Percentiles rank a stretch among this genome's conserved stretches.
phyloP scores from a whole-genome alignment of 1,140 invertebrate genomes.

The Charaxes varanes region DNA sequence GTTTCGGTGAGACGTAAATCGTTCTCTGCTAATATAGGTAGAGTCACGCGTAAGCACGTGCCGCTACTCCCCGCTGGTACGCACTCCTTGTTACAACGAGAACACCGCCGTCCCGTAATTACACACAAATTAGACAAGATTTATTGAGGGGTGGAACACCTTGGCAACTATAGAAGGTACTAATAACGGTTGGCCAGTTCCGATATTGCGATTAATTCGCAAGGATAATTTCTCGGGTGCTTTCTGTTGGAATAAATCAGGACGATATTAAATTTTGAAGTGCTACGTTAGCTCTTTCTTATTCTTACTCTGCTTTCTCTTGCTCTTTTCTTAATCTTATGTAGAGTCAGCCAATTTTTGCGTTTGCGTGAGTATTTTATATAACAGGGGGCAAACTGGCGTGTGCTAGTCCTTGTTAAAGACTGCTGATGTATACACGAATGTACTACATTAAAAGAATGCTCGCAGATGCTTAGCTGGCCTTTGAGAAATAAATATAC shows the following conservation, averaged over 20 bases:
- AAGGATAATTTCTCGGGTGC: constrained; percentile 34
- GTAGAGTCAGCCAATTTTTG: too few relatives aligned
- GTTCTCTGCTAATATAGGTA: constrained; percentile 15
- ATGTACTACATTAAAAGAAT: too few relatives aligned
- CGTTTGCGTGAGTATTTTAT: too few relatives aligned
- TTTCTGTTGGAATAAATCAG: constrained; percentile 33
- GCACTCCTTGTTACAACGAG: constrained; percentile 67
- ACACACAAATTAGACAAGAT: constrained; percentile 74
- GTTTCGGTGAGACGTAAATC: constrained; percentile 1
- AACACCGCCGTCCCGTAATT: constrained; percentile 69
- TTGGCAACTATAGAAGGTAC: constrained; percentile 69
- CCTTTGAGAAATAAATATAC: too few relatives aligned
- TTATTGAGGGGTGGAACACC: constrained; percentile 72
- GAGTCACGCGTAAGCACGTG: constrained; percentile 66
- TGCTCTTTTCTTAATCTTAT: too few relatives aligned
- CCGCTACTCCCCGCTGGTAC: constrained; percentile 60
- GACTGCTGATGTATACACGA: too few relatives aligned
- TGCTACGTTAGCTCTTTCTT: constrained; percentile 7
- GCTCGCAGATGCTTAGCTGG: too few relatives aligned
- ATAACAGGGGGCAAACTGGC: too few relatives aligned
- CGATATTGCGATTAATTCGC: constrained; percentile 67
- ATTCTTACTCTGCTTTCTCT: too few relatives aligned
- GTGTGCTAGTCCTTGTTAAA: too few relatives aligned
- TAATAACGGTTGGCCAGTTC: constrained; percentile 68
- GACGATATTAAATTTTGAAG: constrained; percentile 29